Conservation (phyloP, 2,113 vertebrate genomes). For the Pholis gunnellus region DNA sequence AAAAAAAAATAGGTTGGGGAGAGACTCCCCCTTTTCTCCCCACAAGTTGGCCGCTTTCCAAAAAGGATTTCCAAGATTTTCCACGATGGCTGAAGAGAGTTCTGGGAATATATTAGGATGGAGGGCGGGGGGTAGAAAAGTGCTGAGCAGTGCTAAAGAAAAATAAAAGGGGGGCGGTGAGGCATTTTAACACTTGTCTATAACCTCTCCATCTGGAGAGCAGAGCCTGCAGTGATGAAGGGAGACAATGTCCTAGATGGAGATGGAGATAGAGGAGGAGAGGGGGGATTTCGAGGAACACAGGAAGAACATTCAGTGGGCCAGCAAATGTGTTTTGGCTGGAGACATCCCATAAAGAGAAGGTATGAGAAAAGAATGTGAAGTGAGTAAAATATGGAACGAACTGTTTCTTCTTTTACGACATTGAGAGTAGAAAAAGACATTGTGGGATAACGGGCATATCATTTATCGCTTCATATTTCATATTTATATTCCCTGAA, state of each 20-base stretch:
- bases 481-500: background rate
- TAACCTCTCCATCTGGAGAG: conserved; percentile 60
- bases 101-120: conserved; percentile 36
- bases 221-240: conserved; percentile 48
- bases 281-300: conserved; percentile 39
- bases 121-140: background rate
- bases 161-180: too few species aligned
- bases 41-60: conserved; percentile 38
- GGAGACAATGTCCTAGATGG: conserved; percentile 53
- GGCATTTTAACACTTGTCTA: conserved; percentile 48
- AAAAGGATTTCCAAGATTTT: conserved; percentile 58
- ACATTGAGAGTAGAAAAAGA: background rate
- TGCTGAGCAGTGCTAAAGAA: conserved; percentile 36
- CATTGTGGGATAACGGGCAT: background rate
- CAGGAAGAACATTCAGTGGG: conserved; percentile 37
- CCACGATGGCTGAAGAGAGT: conserved; percentile 47
- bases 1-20: conserved; percentile 5
- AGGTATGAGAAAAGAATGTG: background rate
- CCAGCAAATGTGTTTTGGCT: conserved; percentile 22
- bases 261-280: conserved; percentile 11
- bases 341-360: conserved; percentile 4
- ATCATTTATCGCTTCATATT: background rate
- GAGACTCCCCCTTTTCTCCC: conserved; percentile 19
- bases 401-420: background rate
- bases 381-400: conserved; percentile 28